Percentiles rank a stretch among this genome's conserved stretches.
These are phyloP conservation scores for Plemyria rubiginata DNA, from an alignment of 2,888 invertebrate genomes.

Conservation along the genomic window DNA sequence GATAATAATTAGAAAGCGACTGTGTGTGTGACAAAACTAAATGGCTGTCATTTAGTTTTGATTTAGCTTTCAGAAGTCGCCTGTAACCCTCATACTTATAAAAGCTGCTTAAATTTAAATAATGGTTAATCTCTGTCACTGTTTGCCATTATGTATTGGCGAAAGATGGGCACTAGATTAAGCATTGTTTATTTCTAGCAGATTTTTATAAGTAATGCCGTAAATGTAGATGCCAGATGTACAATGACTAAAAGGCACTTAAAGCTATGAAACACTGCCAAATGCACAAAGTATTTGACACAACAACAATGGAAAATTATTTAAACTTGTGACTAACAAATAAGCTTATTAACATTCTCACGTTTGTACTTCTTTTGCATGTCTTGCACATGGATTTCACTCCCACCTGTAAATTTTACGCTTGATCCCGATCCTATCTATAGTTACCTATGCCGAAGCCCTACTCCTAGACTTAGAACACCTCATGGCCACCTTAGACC, in stretches of 20 bases:
- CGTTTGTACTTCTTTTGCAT: conserved; percentile 76
- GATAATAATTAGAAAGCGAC: too few relatives aligned
- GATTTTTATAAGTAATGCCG: too few relatives aligned
- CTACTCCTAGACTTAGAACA: conserved; percentile 84
- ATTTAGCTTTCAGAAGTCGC: too few relatives aligned
- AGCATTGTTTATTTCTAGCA: too few relatives aligned
- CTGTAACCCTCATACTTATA: too few relatives aligned
- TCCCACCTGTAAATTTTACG: conserved; percentile 65
- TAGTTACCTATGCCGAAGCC: conserved; percentile 84
- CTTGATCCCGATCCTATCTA: conserved; percentile 69
- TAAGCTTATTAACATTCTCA: conserved; percentile 38
- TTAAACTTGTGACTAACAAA: conserved; percentile 24
- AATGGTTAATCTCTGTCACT: too few relatives aligned
- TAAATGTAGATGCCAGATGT: conserved; percentile 26
- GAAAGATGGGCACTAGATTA: too few relatives aligned
- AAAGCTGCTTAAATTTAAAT: too few relatives aligned
- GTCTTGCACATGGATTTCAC: conserved; percentile 82
- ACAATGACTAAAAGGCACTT: conserved; percentile 25
- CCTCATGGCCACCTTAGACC: conserved; percentile 84
- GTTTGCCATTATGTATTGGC: too few relatives aligned
- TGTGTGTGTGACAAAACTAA: too few relatives aligned
- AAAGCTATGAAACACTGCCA: conserved; percentile 36
- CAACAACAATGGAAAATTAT: conserved; percentile 19
- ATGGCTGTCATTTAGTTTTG: too few relatives aligned
- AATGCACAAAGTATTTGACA: conserved; percentile 35